Conservation (phyloP, 92 coral and sea anemone genomes). For the Parazoanthus swiftii region DNA sequence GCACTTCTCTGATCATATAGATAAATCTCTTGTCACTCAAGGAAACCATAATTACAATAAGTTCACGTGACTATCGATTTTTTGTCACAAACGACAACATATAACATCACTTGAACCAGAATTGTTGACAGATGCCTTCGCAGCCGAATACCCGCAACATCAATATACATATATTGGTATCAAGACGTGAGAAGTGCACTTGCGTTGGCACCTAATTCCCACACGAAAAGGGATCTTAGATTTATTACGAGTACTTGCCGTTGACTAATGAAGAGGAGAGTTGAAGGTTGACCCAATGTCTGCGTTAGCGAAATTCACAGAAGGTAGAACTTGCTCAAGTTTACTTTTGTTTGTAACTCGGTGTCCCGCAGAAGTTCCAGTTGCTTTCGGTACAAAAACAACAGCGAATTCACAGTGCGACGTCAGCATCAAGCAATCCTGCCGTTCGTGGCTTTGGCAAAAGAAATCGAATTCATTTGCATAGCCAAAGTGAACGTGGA, state of each 20-base stretch:
- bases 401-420: slow-evolving; percentile 45
- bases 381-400: slow-evolving; percentile 34
- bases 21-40: slow-evolving; percentile 48
- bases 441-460: slow-evolving; percentile 30
- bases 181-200: slow-evolving; percentile 7
- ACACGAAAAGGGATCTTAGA: neutral
- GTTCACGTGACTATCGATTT: slow-evolving; percentile 29
- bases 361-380: slow-evolving; percentile 32
- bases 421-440: slow-evolving; percentile 20
- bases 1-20: slow-evolving; percentile 4
- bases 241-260: neutral
- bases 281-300: neutral
- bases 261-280: neutral
- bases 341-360: slow-evolving; percentile 10
- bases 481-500: slow-evolving; percentile 21
- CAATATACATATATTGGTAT: slow-evolving; percentile 23
- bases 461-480: slow-evolving; percentile 38
- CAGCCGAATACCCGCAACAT: slow-evolving; percentile 2
- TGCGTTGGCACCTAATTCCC: slow-evolving; percentile 20
- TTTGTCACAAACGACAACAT: slow-evolving; percentile 29
- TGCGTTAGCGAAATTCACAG: neutral
- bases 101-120: slow-evolving; percentile 9
- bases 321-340: neutral
- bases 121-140: slow-evolving; percentile 37
- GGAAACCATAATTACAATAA: slow-evolving; percentile 19